Base-by-base conservation (phyloP, 2,888 invertebrate species). In the Panorpa germanica region DNA sequence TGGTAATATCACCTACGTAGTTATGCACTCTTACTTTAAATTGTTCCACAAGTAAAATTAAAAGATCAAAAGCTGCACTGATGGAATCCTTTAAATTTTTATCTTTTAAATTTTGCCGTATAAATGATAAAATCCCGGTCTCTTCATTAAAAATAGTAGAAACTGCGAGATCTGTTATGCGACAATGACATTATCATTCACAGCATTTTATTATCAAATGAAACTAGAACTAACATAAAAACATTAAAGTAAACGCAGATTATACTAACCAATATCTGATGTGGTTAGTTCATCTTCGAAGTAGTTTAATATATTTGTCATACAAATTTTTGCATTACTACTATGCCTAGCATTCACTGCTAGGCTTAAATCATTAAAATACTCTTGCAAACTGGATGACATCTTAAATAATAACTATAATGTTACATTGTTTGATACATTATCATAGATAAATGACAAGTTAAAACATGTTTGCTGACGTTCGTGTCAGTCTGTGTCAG, bases 11-110 rank as follows among this genome's bases (percentile, higher is more conserved):
- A 3, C 29, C 20, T 3, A 36, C 28, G 25, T 41, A 42, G 1
- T 31, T 28, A 3, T 29, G 32, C 7, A 38, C 17, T 5, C 33
- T 35, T 3, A 13, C 14, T 3, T 28, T 26, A 29, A 39, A 34
- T 9, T 40, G 29, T 25, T 38, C 25, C 5, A 45, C 27, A 8
- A 45, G 22, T 24, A 39, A 39, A 17, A 33, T 31, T 33, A 43
- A 41, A n/a, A 45, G 25, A 14, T 34, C 34, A 15, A 45, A 41
- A 20, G 42, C 37, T n/a, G 37, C 38, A 9, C 34, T 36, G 28
- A 43, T 42, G n/a, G 38, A 34, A 10, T 40, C 38, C 28, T 38
- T 37, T 16, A 43, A 45, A 1, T 34, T 21, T 21, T 41, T 43
- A 6, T 34, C 31, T 10, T 32, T 34, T 2, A 43, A 22, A 11